Evolutionary conservation across 2,888 invertebrate genomes (phyloP).

Genomic region (Periphyllus acericola): DNA sequence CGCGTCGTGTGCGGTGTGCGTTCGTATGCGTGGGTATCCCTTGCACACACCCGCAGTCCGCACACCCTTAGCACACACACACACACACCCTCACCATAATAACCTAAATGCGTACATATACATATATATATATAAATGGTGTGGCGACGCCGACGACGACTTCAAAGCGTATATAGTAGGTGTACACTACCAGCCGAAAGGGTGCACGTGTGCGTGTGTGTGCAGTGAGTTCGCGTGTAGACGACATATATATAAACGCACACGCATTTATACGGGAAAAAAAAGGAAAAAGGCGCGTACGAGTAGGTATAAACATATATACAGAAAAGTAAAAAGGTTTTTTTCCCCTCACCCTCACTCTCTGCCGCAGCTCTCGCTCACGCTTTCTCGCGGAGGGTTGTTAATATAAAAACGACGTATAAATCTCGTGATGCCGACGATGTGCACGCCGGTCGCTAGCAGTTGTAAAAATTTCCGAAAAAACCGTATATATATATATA

Average conservation of each 20-base stretch:
- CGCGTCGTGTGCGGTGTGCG: conserved; percentile 36
- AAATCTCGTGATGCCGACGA: conserved; percentile 23
- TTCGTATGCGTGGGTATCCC: not conserved
- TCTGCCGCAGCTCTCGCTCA: not conserved
- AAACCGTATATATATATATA: not conserved
- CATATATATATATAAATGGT: not conserved
- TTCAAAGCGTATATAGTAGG: not conserved
- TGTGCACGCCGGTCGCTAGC: not conserved
- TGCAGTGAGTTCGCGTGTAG: not conserved
- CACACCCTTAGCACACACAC: not conserved
- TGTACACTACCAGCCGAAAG: not conserved
- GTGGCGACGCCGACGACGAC: not conserved
- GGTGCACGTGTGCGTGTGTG: not conserved
- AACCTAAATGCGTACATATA: not conserved
- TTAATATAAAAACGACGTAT: conserved; percentile 23
- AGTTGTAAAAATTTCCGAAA: conserved; percentile 47
- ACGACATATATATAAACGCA: conserved; percentile 11
- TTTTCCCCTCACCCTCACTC: not conserved
- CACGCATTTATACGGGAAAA: not conserved
- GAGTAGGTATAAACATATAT: conserved; percentile 6
- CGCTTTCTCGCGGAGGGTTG: not conserved
- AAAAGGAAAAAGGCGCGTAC: conserved; percentile 9
- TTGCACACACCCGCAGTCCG: conserved; percentile 8
- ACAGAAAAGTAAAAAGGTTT: conserved; percentile 36
- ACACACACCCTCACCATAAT: not conserved